Conservation (phyloP, 2,888 invertebrate species). For the Resseliella maxima region DNA sequence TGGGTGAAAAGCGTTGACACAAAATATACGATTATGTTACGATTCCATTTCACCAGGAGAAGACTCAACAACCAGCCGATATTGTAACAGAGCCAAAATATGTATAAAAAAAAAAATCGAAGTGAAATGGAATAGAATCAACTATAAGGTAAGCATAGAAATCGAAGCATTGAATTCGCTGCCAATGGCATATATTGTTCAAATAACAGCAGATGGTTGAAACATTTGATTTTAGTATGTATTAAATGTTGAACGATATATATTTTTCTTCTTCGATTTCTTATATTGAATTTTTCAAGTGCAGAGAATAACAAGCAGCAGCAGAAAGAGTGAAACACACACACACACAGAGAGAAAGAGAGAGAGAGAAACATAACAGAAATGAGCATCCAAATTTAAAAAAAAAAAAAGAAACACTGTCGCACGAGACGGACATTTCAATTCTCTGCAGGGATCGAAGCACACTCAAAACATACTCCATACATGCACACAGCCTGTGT, state of each 20-base stretch:
- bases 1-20: not conserved
- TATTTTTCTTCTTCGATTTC: not conserved
- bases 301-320: not conserved
- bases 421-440: not conserved
- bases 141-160: not conserved
- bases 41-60: not conserved
- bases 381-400: not conserved
- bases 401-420: not conserved
- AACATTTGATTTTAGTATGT: slow-evolving; percentile 46
- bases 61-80: not conserved
- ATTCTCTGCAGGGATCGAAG: not conserved
- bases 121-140: not conserved
- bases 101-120: not conserved
- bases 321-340: no score
- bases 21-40: not conserved
- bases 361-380: not conserved
- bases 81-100: not conserved
- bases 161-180: not conserved
- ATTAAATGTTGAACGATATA: slow-evolving; percentile 34
- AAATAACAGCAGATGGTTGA: slow-evolving; percentile 8
- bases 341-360: no score
- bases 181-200: not conserved
- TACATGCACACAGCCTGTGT: not conserved
- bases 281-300: slow-evolving; percentile 29
- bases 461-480: not conserved